phyloP scores from a whole-genome alignment of 2,888 invertebrate genomes.

The Halocaridina rubra region DNA sequence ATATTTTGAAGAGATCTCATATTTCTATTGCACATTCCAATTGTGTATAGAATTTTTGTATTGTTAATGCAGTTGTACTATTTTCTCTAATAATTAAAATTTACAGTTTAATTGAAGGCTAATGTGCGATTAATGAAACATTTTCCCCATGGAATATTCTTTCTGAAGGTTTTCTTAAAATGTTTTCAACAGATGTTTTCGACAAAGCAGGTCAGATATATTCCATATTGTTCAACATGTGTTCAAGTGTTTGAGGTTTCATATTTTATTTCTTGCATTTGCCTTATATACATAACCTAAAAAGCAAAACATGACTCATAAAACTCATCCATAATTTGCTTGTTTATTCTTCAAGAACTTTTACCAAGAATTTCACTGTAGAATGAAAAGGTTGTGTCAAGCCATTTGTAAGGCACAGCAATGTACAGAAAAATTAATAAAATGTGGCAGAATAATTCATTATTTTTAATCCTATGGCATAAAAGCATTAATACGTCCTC shows the following conservation, averaged over 20 bases:
- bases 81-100: conserved; percentile 35
- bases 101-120: conserved; percentile 29
- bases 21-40: conserved; percentile 27
- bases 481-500: not conserved
- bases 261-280: too few species aligned
- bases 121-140: not conserved
- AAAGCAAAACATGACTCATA: not conserved
- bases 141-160: not conserved
- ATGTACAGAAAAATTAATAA: conserved; percentile 51
- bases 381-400: conserved; percentile 10
- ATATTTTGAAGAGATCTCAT: conserved; percentile 45
- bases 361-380: not conserved
- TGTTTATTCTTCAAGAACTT: not conserved
- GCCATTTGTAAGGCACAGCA: conserved; percentile 36
- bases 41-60: conserved; percentile 44
- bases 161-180: not conserved
- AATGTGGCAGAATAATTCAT: conserved; percentile 22
- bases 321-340: not conserved
- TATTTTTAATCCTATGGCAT: not conserved
- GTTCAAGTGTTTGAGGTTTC: too few species aligned
- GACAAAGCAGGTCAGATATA: not conserved
- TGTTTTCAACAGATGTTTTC: not conserved
- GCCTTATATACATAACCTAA: not conserved
- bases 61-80: conserved; percentile 24
- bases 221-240: too few species aligned